Evolutionary conservation across 2,888 invertebrate genomes (phyloP).

Genomic region (Habroteleia sp.): DNA sequence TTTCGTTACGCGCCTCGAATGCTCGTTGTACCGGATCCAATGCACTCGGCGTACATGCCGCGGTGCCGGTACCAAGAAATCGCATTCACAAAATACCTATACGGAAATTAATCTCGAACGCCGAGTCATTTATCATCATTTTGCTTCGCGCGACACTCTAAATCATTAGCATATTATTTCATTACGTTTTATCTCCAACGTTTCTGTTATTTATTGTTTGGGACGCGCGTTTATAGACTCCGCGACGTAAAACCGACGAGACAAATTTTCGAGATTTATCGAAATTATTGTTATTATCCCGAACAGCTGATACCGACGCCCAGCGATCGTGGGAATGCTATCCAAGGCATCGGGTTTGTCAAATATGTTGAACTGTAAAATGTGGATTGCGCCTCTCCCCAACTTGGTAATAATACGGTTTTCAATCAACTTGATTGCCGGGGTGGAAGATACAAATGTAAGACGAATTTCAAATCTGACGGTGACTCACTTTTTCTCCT

Average conservation of each 20-base stretch:
- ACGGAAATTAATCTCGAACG: constrained; percentile 49
- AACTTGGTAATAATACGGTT: too few relatives aligned
- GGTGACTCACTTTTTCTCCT: too few relatives aligned
- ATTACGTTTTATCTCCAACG: constrained; percentile 39
- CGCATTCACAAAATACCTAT: constrained; percentile 53
- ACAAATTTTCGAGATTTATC: constrained; percentile 41
- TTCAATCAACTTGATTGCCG: too few relatives aligned
- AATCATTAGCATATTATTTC: constrained; percentile 59
- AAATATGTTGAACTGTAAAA: too few relatives aligned
- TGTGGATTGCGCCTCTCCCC: too few relatives aligned
- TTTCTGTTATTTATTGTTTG: constrained; percentile 50
- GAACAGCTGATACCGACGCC: too few relatives aligned
- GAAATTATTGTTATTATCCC: constrained; percentile 24
- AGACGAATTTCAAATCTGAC: too few relatives aligned
- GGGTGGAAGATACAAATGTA: too few relatives aligned
- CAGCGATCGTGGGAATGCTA: too few relatives aligned
- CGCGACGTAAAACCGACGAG: not conserved
- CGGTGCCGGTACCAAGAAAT: constrained; percentile 31
- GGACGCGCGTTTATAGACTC: constrained; percentile 8
- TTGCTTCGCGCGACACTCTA: constrained; percentile 44
- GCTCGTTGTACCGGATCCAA: constrained; percentile 53
- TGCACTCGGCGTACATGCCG: constrained; percentile 32
- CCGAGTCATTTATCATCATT: constrained; percentile 54
- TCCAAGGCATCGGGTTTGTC: too few relatives aligned
- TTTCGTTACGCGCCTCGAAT: constrained; percentile 70